Conservation (phyloP, 2,113 vertebrate species). For the Chaetura pelagica region DNA sequence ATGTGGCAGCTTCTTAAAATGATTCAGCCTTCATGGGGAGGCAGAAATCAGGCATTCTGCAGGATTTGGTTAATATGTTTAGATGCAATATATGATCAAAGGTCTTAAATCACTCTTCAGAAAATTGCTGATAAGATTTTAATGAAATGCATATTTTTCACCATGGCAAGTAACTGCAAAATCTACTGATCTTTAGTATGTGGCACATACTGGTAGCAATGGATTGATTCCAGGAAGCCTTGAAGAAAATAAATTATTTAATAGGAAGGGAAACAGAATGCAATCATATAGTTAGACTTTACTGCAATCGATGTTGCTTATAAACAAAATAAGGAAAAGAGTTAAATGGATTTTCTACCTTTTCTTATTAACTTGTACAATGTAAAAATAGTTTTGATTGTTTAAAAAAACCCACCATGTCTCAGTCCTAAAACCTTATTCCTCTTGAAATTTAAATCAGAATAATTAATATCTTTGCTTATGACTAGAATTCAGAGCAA, state of each 20-base stretch:
- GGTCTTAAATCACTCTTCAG: not conserved
- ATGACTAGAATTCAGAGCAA: not conserved
- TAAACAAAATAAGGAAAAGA: not conserved
- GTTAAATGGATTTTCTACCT: not conserved
- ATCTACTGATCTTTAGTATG: not conserved
- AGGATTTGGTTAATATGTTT: too few relatives aligned
- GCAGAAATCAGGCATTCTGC: not conserved
- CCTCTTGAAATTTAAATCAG: not conserved
- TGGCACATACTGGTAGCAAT: not conserved
- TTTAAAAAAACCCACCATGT: fast-evolving
- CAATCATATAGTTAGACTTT: not conserved
- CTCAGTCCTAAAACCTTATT: not conserved
- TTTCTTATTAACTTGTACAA: not conserved
- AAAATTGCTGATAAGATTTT: not conserved
- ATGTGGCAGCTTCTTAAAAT: not conserved
- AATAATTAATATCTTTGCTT: not conserved
- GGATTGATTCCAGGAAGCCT: not conserved
- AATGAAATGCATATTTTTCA: not conserved
- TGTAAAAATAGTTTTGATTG: not conserved
- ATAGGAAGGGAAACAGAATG: not conserved
- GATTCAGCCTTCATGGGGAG: not conserved
- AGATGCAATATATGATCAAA: too few relatives aligned
- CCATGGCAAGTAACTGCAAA: not conserved
- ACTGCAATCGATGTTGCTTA: not conserved
- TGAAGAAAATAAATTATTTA: not conserved